Conservation (phyloP, 2,113 vertebrate genomes). For the Pseudorhombus dupliciocellatus region DNA sequence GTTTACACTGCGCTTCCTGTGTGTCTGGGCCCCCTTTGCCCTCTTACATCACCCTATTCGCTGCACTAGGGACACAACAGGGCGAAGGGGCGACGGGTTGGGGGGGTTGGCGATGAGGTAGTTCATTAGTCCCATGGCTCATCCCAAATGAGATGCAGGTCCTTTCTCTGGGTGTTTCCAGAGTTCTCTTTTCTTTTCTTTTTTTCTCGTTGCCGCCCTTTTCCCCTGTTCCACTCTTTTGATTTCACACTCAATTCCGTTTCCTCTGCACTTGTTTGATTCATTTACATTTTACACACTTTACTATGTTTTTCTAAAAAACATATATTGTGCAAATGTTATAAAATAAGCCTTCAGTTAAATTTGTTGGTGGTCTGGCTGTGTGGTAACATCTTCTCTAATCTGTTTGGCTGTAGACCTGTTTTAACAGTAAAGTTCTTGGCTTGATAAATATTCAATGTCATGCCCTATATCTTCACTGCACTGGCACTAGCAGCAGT, state of each 20-base stretch:
- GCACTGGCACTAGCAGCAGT: conserved; percentile 13
- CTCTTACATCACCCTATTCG: conserved; percentile 80
- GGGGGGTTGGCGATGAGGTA: conserved; percentile 73
- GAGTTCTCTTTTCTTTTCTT: conserved; percentile 34
- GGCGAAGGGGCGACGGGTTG: conserved; percentile 52
- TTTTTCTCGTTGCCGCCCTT: conserved; percentile 16
- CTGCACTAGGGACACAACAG: conserved; percentile 59
- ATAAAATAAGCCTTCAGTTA: background rate
- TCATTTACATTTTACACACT: conserved; percentile 53
- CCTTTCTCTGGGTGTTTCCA: conserved; percentile 55
- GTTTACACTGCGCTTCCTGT: conserved; percentile 81
- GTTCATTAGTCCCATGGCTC: conserved; percentile 70
- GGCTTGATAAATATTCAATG: conserved; percentile 63
- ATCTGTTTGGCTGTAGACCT: conserved; percentile 21
- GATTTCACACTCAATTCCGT: conserved; percentile 38
- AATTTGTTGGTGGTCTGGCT: background rate
- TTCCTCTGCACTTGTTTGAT: conserved; percentile 50
- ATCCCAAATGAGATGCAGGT: conserved; percentile 74
- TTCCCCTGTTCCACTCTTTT: conserved; percentile 62
- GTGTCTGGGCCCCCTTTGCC: conserved; percentile 71
- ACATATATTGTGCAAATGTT: background rate
- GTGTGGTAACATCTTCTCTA: background rate
- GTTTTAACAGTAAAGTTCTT: conserved; percentile 27
- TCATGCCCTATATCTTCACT: conserved; percentile 54
- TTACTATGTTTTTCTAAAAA: background rate